Evolutionary conservation across 2,797 vertebrate genomes (phyloP), one percentile per base, ranked within the genome.

Genomic region (Dallia pectoralis): DNA sequence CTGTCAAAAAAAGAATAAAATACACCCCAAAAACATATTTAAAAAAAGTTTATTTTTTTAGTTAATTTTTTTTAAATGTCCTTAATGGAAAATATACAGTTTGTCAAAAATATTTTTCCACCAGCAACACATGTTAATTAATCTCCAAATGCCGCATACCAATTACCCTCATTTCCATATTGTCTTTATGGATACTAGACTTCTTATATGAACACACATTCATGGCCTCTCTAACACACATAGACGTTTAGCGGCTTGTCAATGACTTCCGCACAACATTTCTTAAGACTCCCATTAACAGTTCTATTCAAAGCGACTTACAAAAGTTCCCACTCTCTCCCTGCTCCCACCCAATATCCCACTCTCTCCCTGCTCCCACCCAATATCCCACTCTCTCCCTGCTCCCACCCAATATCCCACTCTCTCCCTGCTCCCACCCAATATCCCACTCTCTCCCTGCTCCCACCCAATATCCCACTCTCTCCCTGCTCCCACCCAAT

Each of bases 211-310:
- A n/a, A 56, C n/a, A 56, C 19, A 12, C n/a, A 7, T n/a, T 7
- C n/a, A 59, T 12, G 8, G 53, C 25, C 18, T 59, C 11, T 29
- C 61, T 30, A 29, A 1, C n/a, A 25, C 22, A 67, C 66, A 48
- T 22, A 29, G 12, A 67, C 36, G 15, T 83, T 15, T 69, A 76
- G 80, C 84, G 84, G 89, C 89, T 40, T 40, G 36, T 88, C 89
- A 91, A 90, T 91, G 84, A 91, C 90, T 91, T 91, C 89, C 89
- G 89, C 51, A 19, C 72, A 89, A 85, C 85, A 77, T 81, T 68
- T 71, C 73, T 64, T 59, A 30, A 49, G 40, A 59, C 44, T 79
- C 86, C 84, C 85, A 71, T 40, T 77, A 77, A 64, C 74, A 84
- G 73, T 74, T 79, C 83, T 71, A 40, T 84, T 79, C 67, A 78